Conservation (phyloP, 2,888 invertebrate genomes). For the Phengaris arion region DNA sequence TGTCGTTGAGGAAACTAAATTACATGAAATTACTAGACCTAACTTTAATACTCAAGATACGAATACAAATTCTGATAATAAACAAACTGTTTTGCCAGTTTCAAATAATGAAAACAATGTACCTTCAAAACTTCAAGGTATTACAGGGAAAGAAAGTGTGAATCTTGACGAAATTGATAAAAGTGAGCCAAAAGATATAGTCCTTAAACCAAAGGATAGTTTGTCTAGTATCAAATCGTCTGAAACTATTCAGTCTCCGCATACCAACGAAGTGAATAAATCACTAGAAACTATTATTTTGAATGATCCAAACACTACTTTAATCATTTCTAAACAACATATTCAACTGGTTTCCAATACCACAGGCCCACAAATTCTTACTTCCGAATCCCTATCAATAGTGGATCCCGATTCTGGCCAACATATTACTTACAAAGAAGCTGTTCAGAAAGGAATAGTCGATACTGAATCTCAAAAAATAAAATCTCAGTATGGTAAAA, state of each 20-base stretch:
- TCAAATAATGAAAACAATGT: not conserved
- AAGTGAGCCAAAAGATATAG: not conserved
- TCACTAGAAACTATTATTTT: not conserved
- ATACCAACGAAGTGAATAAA: not conserved
- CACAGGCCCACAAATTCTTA: slow-evolving; percentile 85
- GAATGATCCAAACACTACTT: slow-evolving; percentile 17
- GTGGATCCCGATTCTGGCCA: slow-evolving; percentile 84
- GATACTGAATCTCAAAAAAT: slow-evolving; percentile 85
- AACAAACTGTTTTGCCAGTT: not conserved
- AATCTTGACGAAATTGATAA: slow-evolving; percentile 20
- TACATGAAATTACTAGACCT: not conserved
- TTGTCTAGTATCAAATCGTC: not conserved
- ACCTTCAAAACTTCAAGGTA: not conserved
- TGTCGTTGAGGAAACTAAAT: not conserved
- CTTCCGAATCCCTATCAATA: slow-evolving; percentile 83
- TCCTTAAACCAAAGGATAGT: not conserved
- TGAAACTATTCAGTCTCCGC: not conserved
- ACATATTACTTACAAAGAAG: slow-evolving; percentile 86
- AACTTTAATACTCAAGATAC: not conserved
- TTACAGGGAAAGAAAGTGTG: not conserved
- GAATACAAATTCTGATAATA: not conserved
- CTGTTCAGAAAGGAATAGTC: slow-evolving; percentile 86
- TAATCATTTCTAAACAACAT: slow-evolving; percentile 30
- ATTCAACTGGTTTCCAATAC: slow-evolving; percentile 85
- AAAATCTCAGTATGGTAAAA: slow-evolving; percentile 82